Conservation (phyloP, 2,797 vertebrate species). For the Dipus sagitta region DNA sequence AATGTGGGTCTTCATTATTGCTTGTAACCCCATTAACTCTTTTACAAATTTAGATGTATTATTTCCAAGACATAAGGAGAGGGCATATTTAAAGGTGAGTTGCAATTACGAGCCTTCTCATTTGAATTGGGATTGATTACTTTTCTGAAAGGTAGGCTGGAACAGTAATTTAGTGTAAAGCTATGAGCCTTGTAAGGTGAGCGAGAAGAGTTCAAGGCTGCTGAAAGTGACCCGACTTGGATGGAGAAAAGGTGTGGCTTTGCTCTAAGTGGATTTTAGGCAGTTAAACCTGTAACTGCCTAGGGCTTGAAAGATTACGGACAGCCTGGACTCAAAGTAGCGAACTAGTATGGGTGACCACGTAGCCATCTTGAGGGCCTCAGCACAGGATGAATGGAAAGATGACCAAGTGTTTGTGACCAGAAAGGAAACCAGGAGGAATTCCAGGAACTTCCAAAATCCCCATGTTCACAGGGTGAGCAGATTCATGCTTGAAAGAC, state of each 20-base stretch:
- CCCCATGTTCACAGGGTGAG: background rate
- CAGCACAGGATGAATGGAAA: conserved; percentile 27
- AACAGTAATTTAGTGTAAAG: conserved; percentile 3
- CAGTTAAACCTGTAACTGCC: background rate
- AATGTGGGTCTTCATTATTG: conserved; percentile 50
- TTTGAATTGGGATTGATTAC: conserved; percentile 56
- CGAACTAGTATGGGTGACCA: background rate
- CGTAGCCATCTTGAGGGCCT: background rate
- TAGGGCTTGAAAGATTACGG: conserved; percentile 22
- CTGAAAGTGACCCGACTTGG: conserved; percentile 7
- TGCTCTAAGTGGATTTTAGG: conserved; percentile 52
- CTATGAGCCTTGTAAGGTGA: background rate
- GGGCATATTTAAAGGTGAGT: conserved; percentile 53
- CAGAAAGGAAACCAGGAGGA: background rate
- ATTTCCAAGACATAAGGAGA: conserved; percentile 51
- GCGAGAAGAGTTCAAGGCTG: background rate
- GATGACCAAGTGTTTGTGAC: background rate
- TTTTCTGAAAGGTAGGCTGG: conserved; percentile 42
- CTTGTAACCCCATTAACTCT: conserved; percentile 53
- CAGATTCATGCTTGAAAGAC: conserved; percentile 11
- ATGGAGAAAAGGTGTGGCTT: conserved; percentile 22
- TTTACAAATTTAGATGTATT: conserved; percentile 54
- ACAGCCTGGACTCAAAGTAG: conserved; percentile 8
- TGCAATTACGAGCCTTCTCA: conserved; percentile 49
- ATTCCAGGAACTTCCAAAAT: background rate